Evolutionary conservation across 2,797 vertebrate species (phyloP).

Genomic region (Rhynchonycteris naso): DNA sequence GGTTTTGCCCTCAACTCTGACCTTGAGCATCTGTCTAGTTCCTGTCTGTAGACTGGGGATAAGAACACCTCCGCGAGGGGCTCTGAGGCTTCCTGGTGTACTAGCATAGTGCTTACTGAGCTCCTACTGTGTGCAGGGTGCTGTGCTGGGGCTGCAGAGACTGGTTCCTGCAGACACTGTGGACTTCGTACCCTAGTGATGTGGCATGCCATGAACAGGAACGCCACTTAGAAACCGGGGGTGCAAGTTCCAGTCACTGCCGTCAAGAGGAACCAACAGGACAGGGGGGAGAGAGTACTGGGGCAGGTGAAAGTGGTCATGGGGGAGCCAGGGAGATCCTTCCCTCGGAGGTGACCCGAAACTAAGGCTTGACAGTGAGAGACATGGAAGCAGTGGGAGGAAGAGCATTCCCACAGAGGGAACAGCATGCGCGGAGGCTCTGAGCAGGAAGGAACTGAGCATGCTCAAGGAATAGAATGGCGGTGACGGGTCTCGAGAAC

Average conservation of each 20-base stretch:
- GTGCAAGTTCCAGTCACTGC: too few relatives aligned
- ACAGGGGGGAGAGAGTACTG: background rate
- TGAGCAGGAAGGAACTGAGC: background rate
- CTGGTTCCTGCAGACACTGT: background rate
- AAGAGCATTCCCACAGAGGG: too few relatives aligned
- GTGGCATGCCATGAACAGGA: background rate
- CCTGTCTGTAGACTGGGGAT: background rate
- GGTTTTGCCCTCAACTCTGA: background rate
- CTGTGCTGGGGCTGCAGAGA: background rate
- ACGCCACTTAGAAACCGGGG: background rate
- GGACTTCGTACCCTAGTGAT: too few relatives aligned
- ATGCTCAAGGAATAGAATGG: background rate
- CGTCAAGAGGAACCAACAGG: background rate
- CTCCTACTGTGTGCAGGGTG: background rate
- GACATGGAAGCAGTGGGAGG: background rate
- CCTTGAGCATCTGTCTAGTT: background rate
- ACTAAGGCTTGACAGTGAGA: background rate
- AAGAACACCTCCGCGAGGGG: background rate
- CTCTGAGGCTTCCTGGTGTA: background rate
- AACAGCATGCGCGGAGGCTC: accelerated
- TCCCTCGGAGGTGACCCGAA: background rate
- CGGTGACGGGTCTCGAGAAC: background rate
- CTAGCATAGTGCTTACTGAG: background rate
- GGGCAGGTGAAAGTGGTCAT: too few relatives aligned
- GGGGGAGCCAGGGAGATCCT: background rate